Evolutionary conservation across 2,888 invertebrate species (phyloP).

Genomic region (Drosophila monieri): DNA sequence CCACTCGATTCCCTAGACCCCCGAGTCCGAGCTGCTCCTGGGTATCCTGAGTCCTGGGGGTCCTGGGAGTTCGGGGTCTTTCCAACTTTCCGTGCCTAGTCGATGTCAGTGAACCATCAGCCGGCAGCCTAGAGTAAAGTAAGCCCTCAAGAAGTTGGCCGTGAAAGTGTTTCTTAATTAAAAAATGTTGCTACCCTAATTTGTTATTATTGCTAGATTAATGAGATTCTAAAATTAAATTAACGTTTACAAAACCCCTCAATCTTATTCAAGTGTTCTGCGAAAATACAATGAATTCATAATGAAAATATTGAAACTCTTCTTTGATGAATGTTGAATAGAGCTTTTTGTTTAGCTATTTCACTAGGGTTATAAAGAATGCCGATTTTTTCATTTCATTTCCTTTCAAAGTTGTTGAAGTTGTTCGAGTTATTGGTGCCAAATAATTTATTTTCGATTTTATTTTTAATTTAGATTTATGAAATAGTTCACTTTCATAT

Average conservation of each 20-base stretch:
- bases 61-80: conserved; percentile 10
- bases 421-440: too few species aligned
- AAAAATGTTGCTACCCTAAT: conserved; percentile 1
- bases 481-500: too few species aligned
- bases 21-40: conserved; percentile 9
- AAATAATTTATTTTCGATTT: too few species aligned
- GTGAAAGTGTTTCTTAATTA: conserved; percentile 40
- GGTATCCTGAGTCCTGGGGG: conserved; percentile 26
- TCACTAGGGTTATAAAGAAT: too few species aligned
- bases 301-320: not conserved
- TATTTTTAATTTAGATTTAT: too few species aligned
- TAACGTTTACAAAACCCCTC: not conserved
- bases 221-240: not conserved
- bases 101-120: conserved; percentile 72
- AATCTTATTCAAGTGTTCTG: not conserved
- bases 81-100: conserved; percentile 30
- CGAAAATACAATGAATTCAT: not conserved
- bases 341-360: too few species aligned
- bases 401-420: too few species aligned
- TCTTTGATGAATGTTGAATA: too few species aligned
- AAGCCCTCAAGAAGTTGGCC: conserved; percentile 46
- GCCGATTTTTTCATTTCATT: too few species aligned
- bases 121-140: conserved; percentile 69
- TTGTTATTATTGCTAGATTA: not conserved
- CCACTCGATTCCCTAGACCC: conserved; percentile 16